Percentiles rank a stretch among this genome's conserved stretches.
Evolutionary conservation across 1,140 invertebrate genomes (phyloP).

Genomic region (Eupristina koningsbergeri): DNA sequence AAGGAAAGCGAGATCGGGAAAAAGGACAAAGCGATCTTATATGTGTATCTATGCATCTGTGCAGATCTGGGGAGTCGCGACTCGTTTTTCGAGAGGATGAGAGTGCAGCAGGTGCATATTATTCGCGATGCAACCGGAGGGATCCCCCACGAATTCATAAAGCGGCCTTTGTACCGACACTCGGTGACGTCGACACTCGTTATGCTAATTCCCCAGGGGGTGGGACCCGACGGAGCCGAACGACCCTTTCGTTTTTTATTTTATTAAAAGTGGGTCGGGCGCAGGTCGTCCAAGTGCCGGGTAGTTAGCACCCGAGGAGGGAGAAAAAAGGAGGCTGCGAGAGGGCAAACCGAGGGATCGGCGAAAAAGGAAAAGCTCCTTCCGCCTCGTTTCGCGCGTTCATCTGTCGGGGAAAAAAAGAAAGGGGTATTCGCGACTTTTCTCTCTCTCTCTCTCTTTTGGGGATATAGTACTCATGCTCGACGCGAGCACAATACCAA

Average conservation of each 20-base stretch:
- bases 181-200: too few species aligned
- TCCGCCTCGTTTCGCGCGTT: not conserved
- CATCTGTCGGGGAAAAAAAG: not conserved
- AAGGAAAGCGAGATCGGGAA: not conserved
- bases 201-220: conserved; percentile 67
- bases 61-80: not conserved
- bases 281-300: not conserved
- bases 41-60: not conserved
- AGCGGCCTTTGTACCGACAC: conserved; percentile 70
- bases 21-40: not conserved
- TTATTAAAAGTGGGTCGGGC: conserved; percentile 27
- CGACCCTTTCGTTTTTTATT: not conserved
- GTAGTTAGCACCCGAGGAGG: not conserved
- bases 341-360: not conserved
- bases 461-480: not conserved
- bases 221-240: too few species aligned
- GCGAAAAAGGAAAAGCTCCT: not conserved
- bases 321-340: conserved; percentile 2
- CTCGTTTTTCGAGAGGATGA: not conserved
- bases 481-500: conserved; percentile 6
- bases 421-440: not conserved
- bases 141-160: conserved; percentile 72
- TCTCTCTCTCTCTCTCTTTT: conserved; percentile 8
- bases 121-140: conserved; percentile 68
- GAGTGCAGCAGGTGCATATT: conserved; percentile 68